Evolutionary conservation across 2,888 invertebrate genomes (phyloP).

Genomic region (Iselma pallidipennis): DNA sequence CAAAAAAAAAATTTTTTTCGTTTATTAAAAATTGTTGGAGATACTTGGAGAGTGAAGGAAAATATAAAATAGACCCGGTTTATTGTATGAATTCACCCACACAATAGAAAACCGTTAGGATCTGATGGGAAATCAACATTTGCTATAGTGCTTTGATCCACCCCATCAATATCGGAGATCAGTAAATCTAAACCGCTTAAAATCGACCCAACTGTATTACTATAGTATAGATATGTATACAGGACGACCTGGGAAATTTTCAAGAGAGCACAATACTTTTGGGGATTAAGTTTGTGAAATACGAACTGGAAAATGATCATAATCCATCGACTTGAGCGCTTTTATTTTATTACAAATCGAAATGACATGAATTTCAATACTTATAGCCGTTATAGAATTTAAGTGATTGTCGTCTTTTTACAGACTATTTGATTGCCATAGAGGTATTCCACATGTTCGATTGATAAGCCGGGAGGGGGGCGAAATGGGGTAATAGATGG

Average conservation of each 20-base stretch:
- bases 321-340: neutral
- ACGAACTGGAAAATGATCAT: neutral
- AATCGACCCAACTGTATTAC: neutral
- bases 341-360: too few relatives aligned
- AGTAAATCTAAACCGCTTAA: conserved; percentile 1
- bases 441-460: neutral
- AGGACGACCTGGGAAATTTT: neutral
- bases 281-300: neutral
- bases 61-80: neutral
- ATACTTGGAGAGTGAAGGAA: neutral
- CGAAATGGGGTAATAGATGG: neutral
- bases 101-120: conserved; percentile 25
- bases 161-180: conserved; percentile 1
- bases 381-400: too few relatives aligned
- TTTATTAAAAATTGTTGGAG: neutral
- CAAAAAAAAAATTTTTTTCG: neutral
- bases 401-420: too few relatives aligned
- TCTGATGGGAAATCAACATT: conserved; percentile 12
- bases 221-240: too few relatives aligned
- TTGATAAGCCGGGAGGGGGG: too few relatives aligned
- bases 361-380: neutral
- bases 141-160: neutral
- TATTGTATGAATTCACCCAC: conserved; percentile 11
- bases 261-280: neutral
- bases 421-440: too few relatives aligned